Base-by-base conservation (phyloP, 2,113 vertebrate genomes). In the Odontesthes bonariensis region DNA sequence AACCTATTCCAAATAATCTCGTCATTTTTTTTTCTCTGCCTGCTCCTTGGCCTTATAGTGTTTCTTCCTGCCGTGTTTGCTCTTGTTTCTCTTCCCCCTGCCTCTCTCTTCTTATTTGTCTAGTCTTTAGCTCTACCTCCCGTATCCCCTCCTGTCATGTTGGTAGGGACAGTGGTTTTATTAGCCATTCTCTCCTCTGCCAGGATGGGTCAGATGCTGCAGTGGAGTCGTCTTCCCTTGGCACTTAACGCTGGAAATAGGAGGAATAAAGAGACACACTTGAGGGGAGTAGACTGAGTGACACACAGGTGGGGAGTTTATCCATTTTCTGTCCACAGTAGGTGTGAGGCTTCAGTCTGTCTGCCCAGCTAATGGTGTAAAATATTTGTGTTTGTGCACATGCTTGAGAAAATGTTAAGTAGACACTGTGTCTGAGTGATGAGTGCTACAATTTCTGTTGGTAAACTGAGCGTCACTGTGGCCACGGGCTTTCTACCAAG, bases 201-300 rank as follows among this genome's bases (percentile, higher is more conserved):
- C 82, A 86, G 85, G 82, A 64, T 83, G 83, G 89, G 88, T 90
- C 87, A 84, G 76, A 83, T 82, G 73, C 87, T 79, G 88, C 87
- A 84, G 86, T 84, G 80, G 76, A 86, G 65, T 57, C 11, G 11
- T 66, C 59, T 83, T 72, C 58, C 52, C 72, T 79, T 75, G 73
- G 77, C 83, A 80, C 69, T 51, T 67, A 74, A 55, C 42, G 60
- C 47, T 66, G 57, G 56, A 65, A 75, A 52, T 77, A 59, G 51
- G 46, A 46, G 57, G 56, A 10, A 63, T 55, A 56, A 44, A 69
- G 73, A 67, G 38, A 53, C 53, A 56, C 13, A 52, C 61, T 23
- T 17, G 23, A 77, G 62, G 63, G 75, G 70, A 49, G 53, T 19
- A 56, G 73, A 71, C 27, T 42, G 22, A 68, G 55, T 60, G 61